Percentiles rank a stretch among this genome's conserved stretches.
Evolutionary conservation across 2,797 vertebrate species (phyloP).

Genomic region (Acestrorhynchus altus): DNA sequence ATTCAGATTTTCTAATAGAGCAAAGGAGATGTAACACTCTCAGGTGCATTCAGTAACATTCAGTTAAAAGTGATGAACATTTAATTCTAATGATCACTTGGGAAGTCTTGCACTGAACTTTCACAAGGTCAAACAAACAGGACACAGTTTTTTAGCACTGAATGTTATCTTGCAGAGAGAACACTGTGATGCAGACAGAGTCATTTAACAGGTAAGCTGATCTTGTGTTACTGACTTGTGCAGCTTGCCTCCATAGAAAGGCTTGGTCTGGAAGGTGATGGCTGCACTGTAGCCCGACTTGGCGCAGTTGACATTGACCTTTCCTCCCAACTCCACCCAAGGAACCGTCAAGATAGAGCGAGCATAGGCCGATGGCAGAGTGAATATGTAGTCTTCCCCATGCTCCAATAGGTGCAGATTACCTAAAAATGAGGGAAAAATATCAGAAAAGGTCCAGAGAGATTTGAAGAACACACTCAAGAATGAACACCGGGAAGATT

Average conservation of each 20-base stretch:
- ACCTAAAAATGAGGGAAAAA: slow-evolving; percentile 74
- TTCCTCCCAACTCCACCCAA: slow-evolving; percentile 97
- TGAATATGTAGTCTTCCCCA: slow-evolving; percentile 95
- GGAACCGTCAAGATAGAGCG: slow-evolving; percentile 98
- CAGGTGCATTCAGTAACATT: too few species aligned
- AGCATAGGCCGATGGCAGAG: slow-evolving; percentile 93
- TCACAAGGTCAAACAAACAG: neutral
- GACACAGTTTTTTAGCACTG: neutral
- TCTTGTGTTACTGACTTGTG: slow-evolving; percentile 83
- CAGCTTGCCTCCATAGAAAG: slow-evolving; percentile 96
- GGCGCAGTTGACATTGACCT: slow-evolving; percentile 90
- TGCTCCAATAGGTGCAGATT: slow-evolving; percentile 90
- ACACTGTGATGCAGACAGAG: slow-evolving; percentile 24
- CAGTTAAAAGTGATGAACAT: too few species aligned
- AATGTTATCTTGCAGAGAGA: neutral
- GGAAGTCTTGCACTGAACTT: too few species aligned
- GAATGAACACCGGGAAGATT: too few species aligned
- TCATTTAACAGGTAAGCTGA: slow-evolving; percentile 48
- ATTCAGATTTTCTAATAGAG: too few species aligned
- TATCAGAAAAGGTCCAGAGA: neutral
- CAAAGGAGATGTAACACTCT: too few species aligned
- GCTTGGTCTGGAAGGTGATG: slow-evolving; percentile 98
- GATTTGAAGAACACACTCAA: too few species aligned
- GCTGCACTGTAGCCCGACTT: slow-evolving; percentile 94
- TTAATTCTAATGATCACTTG: too few species aligned